Conservation (phyloP, 2,797 vertebrate genomes). For the Avahi laniger region DNA sequence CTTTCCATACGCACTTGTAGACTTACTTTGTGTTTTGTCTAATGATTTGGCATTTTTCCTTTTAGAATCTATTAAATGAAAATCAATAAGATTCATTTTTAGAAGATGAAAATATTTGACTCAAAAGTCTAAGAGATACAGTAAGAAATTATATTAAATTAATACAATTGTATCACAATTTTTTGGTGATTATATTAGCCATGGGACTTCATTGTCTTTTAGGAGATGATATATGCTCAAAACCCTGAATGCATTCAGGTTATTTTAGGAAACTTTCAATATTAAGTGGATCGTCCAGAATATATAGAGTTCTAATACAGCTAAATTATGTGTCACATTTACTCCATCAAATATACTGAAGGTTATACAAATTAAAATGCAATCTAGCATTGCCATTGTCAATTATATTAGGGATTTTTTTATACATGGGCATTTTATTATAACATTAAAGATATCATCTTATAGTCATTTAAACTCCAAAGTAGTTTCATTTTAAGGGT, state of each 20-base stretch:
- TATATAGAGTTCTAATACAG: background rate
- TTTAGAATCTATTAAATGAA: slow-evolving; percentile 6
- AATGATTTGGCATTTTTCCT: slow-evolving; percentile 11
- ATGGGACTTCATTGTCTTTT: slow-evolving; percentile 23
- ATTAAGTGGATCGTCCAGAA: background rate
- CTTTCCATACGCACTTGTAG: background rate
- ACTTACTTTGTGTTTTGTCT: background rate
- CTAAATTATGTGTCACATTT: background rate
- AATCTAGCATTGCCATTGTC: background rate
- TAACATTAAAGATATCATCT: background rate
- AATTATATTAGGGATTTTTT: slow-evolving; percentile 13
- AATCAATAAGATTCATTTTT: slow-evolving; percentile 24
- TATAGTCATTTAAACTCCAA: background rate
- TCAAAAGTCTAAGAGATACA: background rate
- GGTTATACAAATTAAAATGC: slow-evolving; percentile 31
- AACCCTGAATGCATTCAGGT: background rate
- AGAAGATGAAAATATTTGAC: background rate
- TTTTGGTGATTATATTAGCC: slow-evolving; percentile 19
- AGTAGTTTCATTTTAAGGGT: background rate
- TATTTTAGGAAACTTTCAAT: slow-evolving; percentile 50
- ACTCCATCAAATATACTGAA: background rate
- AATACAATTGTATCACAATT: background rate
- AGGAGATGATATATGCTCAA: slow-evolving; percentile 16
- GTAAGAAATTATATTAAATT: slow-evolving; percentile 44
- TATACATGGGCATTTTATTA: background rate